Evolutionary conservation across 2,113 vertebrate species (phyloP).

Genomic region (Tychaedon coryphoeus): DNA sequence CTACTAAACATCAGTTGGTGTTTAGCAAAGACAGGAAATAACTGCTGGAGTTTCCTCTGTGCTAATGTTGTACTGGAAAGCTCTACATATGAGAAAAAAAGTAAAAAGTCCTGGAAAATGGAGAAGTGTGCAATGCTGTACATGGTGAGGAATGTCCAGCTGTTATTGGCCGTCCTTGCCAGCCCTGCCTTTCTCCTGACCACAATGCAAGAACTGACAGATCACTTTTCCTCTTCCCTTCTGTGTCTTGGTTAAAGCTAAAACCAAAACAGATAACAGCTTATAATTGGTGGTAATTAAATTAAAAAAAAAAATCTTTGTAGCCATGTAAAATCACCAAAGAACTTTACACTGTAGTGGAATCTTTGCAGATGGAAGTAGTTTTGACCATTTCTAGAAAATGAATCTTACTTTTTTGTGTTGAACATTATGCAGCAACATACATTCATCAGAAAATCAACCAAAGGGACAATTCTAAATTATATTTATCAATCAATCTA

Average conservation of each 20-base stretch:
- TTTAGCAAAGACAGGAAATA: neutral
- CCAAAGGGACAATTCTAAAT: neutral
- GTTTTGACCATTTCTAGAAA: neutral
- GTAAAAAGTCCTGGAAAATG: neutral
- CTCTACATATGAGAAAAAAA: neutral
- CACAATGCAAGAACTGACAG: neutral
- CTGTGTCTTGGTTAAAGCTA: neutral
- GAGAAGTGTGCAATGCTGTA: neutral
- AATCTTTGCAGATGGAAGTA: neutral
- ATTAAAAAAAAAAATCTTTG: neutral
- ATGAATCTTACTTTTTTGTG: neutral
- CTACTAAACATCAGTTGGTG: neutral
- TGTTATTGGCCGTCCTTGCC: neutral
- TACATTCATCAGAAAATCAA: neutral
- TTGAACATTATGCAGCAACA: neutral
- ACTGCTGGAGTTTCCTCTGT: neutral
- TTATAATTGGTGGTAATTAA: neutral
- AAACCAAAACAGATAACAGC: neutral
- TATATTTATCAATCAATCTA: neutral
- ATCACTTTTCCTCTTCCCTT: neutral
- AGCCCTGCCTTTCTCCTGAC: constrained; percentile 15
- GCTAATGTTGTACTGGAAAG: constrained; percentile 4
- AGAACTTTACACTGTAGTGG: neutral
- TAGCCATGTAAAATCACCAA: neutral
- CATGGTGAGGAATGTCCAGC: neutral